Base-by-base conservation (phyloP, 35 echinoderm and acorn worm genomes). In the Patiria miniata region DNA sequence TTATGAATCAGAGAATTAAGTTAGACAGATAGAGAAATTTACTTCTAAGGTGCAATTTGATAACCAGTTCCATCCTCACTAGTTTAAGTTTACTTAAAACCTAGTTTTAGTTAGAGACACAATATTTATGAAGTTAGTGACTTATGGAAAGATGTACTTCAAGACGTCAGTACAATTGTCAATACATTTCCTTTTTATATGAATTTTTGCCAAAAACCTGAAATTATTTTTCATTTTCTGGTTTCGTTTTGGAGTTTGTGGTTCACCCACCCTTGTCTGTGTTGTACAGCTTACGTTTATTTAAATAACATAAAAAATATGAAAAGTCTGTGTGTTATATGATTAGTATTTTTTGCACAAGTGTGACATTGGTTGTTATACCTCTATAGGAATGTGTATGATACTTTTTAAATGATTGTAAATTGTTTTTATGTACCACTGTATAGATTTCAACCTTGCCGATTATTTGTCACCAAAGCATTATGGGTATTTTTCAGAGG, bases 121-220 rank as follows among this genome's bases (percentile, higher is more conserved):
- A 12, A 47, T 47, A 47, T 47, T 12, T 47, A 47, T 47, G 42
- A 47, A 47, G 42, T 47, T 4, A 47, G 4, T 6, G 42, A 47
- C 42, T 47, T 47, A 12, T 47, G 42, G 42, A 47, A 47, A 47
- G 42, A 47, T 47, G 42, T 6, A 47, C 12, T 4, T 47, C 42
- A 47, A 6, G 12, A 6, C 42, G 4, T 47, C 42, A 47, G 42
- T 47, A 47, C 42, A 47, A 6, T 47, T 47, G 42, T 47, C 42
- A 47, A 47, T 47, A 47, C 42, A 47, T 22, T 73, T 73, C 14
- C 14, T 73, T 73, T 73, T 73, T 73, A 73, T 73, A 73, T 73
- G 65, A 73, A 26, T 73, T 73, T 73, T 73, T 73, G 65, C 65
- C 65, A 73, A 73, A 73, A 73, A 73, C 65, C 65, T 73, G 65